Percentiles rank a stretch among this genome's conserved stretches.
Evolutionary conservation across 2,797 vertebrate species (phyloP).

Genomic region (Mus caroli): DNA sequence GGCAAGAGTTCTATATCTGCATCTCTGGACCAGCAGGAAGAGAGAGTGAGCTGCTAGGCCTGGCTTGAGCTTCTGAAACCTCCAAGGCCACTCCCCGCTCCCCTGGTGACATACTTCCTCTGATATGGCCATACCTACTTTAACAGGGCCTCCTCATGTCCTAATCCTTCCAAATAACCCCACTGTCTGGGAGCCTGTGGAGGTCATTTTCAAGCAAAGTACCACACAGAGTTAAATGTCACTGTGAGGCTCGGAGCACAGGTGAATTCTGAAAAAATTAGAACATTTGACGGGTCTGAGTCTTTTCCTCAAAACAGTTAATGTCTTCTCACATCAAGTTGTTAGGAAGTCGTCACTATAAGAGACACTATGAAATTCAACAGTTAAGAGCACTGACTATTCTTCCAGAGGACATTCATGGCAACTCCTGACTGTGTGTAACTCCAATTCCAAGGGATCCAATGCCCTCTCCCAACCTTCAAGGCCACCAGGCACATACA

Average conservation of each 20-base stretch:
- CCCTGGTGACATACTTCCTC: neutral
- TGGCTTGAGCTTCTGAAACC: neutral
- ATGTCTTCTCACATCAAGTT: neutral
- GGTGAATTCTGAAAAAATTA: neutral
- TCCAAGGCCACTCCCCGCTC: neutral
- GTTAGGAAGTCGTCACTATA: neutral
- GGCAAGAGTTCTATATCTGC: neutral
- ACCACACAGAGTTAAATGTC: neutral
- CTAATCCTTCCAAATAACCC: neutral
- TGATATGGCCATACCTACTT: neutral
- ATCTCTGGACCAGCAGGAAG: neutral
- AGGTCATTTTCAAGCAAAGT: neutral
- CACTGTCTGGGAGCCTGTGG: neutral
- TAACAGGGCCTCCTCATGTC: neutral
- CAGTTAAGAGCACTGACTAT: neutral
- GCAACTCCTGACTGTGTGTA: neutral
- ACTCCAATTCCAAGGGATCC: neutral
- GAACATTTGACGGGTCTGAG: neutral
- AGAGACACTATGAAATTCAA: neutral
- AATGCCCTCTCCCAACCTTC: neutral
- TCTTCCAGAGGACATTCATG: neutral
- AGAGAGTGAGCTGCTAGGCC: neutral
- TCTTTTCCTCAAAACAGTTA: conserved; percentile 28
- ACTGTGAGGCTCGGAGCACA: neutral
- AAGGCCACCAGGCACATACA: neutral